Evolutionary conservation across 30 jellyfish, hydroid and myxozoan genomes (phyloP), one percentile per base, ranked within the genome.

Genomic region (Turritopsis dohrnii): DNA sequence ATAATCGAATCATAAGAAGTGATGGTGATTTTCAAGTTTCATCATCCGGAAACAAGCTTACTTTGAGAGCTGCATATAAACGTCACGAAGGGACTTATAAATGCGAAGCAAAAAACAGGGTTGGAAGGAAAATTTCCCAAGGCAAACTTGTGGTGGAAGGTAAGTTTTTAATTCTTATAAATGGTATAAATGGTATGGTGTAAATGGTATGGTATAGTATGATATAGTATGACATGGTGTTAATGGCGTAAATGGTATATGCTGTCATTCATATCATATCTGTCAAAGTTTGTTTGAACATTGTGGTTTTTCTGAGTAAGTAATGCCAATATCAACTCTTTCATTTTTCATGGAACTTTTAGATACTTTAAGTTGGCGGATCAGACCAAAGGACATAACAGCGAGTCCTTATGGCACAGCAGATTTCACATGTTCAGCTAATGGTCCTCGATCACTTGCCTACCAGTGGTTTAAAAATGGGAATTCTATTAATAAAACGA

Each of bases 391-490:
- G 21, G 90, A 87, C 29, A 65, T 74, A 17, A 81, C 83, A 41
- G 29, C 87, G 52, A 53, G 84, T n/a, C 86, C 85, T 19, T 60
- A 80, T 22, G 82, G 65, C 26, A 86, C 83, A 66, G 84, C 84
- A 28, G 65, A 26, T 7, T 65, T 88, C 52, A 76, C 84, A 21
- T 88, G 96, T 65, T 74, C 91, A 23, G 80, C 86, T 5, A 31
- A 80, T 26, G 96, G 96, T 52, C 54, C 96, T 0, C 81, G 21
- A 76, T 86, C 91, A 21, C 66, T 88, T 20, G 5, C 71, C 13
- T 88, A 88, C 31, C 85, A 79, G 30, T 88, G 96, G 96, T 83
- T 30, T 71, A 76, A 80, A 71, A 83, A 88, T 83, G 96, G 96
- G 16, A 81, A 76, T 24, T 60, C 29, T 28, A 53, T 88, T 23